Percentiles rank a stretch among this genome's conserved stretches.
Conservation (phyloP, 2,888 invertebrate species). For the Tortrix viridana region DNA sequence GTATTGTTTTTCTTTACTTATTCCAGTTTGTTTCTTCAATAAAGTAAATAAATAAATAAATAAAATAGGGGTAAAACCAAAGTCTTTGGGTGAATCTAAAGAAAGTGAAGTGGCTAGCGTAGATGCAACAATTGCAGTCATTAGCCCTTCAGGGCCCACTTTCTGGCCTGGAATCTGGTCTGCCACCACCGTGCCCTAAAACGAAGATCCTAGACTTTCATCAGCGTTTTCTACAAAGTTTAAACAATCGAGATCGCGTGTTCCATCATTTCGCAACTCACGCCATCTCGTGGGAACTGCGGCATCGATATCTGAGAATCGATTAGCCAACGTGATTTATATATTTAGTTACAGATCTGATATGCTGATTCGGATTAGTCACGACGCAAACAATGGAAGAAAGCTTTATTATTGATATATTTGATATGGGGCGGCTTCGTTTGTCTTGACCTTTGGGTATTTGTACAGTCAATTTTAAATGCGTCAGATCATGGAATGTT, state of each 20-base stretch:
- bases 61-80: too few species aligned
- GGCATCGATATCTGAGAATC: conserved; percentile 34
- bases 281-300: conserved; percentile 37
- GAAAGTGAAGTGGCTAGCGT: too few species aligned
- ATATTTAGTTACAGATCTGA: conserved; percentile 37
- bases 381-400: conserved; percentile 37
- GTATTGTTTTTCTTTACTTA: too few species aligned
- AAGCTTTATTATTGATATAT: conserved; percentile 27
- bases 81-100: too few species aligned
- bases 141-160: too few species aligned
- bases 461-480: neutral
- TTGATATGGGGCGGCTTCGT: conserved; percentile 21
- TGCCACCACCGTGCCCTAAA: too few species aligned
- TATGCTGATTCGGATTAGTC: conserved; percentile 37
- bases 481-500: too few species aligned
- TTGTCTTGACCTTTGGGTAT: conserved; percentile 16
- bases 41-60: too few species aligned
- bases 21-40: too few species aligned
- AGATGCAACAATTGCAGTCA: too few species aligned
- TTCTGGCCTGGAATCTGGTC: too few species aligned
- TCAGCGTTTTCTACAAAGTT: neutral
- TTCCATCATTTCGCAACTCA: conserved; percentile 37
- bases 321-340: conserved; percentile 38
- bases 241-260: conserved; percentile 32
- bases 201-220: neutral